Evolutionary conservation across 1,140 invertebrate genomes (phyloP), one percentile per base, ranked within the genome.

Genomic region (Apis mellifera): DNA sequence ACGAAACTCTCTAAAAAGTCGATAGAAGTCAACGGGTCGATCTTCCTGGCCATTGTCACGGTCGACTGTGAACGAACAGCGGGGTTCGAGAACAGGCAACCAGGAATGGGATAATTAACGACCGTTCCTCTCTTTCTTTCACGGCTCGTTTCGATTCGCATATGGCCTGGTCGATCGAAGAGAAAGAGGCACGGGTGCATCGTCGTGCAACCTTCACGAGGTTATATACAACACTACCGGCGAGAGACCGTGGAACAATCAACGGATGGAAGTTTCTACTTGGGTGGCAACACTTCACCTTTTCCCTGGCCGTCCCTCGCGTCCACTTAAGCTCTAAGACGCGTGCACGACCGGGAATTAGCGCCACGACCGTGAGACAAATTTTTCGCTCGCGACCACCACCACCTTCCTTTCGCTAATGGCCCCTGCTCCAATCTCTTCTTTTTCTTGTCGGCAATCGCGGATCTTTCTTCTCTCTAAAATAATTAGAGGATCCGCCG

Each of bases 241-340:
- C 50, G n/a, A 21, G 55, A 15, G 26, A 42, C 57, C 21, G 13
- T 7, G 32, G 57, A 90, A 91, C 90, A 92, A 91, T 91, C 90
- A 89, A 79, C 87, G 81, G 81, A 85, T 86, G 89, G 90, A 91
- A 89, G 84, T 84, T 76, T 88, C 91, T 84, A 91, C 91, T 86
- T 92, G 90, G 91, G 91, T 91, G 89, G 91, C 86, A 83, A 82
- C 71, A 80, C 81, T 82, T 82, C 85, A 69, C 73, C 74, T 74
- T 78, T 71, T 80, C 64, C 54, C 66, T 64, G 23, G 17, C 70
- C 71, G 26, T 76, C 60, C 55, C 70, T n/a, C 62, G 13, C 75
- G 52, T 62, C 54, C 64, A 26, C 32, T 68, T 66, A 55, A 23
- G 32, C 50, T 55, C 32, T 26, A 42, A 48, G 69, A 42, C 50